Evolutionary conservation across 2,888 invertebrate genomes (phyloP).

Genomic region (Platyscelio sp.): DNA sequence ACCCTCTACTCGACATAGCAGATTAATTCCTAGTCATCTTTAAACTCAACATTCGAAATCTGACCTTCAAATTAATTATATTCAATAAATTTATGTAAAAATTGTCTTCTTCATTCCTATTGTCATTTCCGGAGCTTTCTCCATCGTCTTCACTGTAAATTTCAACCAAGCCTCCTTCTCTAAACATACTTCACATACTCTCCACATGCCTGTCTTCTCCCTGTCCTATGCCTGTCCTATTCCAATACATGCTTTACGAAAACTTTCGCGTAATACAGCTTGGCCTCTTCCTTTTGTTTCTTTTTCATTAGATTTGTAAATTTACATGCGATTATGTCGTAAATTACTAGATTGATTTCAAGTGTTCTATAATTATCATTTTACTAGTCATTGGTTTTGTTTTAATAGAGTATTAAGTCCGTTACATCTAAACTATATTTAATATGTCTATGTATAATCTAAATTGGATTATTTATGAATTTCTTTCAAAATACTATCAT

Average conservation of each 20-base stretch:
- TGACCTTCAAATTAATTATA: constrained; percentile 7
- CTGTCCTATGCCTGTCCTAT: neutral
- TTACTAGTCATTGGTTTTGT: too few relatives aligned
- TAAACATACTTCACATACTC: neutral
- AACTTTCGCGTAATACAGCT: constrained; percentile 16
- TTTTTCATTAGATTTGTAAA: too few relatives aligned
- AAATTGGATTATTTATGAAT: too few relatives aligned
- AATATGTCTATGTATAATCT: too few relatives aligned
- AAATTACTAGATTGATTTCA: too few relatives aligned
- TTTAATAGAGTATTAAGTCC: too few relatives aligned
- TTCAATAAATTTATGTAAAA: constrained; percentile 15
- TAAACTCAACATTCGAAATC: constrained; percentile 1
- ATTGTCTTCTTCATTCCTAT: constrained; percentile 5
- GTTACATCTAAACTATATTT: too few relatives aligned
- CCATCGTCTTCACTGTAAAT: neutral
- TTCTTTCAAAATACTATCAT: too few relatives aligned
- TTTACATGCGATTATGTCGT: too few relatives aligned
- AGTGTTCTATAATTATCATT: too few relatives aligned
- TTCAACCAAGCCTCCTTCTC: neutral
- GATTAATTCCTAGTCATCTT: constrained; percentile 31
- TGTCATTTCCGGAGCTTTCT: neutral
- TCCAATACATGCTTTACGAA: constrained; percentile 1
- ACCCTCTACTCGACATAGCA: constrained; percentile 8
- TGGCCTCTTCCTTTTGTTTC: too few relatives aligned
- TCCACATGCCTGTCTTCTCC: neutral